phyloP scores from a whole-genome alignment of 2,113 vertebrate species.

The pig (Sus scrofa) region DNA sequence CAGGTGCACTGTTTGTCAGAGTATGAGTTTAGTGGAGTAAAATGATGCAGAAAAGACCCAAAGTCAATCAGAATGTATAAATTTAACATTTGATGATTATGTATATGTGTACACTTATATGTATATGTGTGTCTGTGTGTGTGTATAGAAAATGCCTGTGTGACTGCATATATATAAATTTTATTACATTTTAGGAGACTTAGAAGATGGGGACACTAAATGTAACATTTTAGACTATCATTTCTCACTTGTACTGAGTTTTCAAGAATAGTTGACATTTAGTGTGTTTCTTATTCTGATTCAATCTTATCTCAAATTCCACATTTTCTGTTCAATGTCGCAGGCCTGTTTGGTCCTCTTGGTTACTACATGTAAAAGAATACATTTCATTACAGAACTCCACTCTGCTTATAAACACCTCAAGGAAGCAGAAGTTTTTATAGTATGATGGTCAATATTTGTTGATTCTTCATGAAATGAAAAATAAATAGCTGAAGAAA shows the following conservation, averaged over 20 bases:
- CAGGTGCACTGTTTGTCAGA: slow-evolving; percentile 76
- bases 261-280: slow-evolving; percentile 24
- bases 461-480: neutral
- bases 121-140: neutral
- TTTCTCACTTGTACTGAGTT: neutral
- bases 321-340: slow-evolving; percentile 22
- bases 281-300: slow-evolving; percentile 24
- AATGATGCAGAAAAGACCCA: slow-evolving; percentile 58
- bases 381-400: neutral
- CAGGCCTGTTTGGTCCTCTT: neutral
- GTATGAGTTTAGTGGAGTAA: slow-evolving; percentile 48
- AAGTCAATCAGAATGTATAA: slow-evolving; percentile 54
- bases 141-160: neutral
- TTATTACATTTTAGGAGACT: slow-evolving; percentile 20
- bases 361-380: neutral
- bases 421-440: neutral
- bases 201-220: neutral
- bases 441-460: neutral
- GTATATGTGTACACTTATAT: neutral
- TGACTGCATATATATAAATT: neutral
- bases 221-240: neutral
- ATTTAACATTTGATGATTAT: slow-evolving; percentile 54
- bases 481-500: neutral
- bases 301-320: slow-evolving; percentile 17
- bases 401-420: neutral